phyloP scores from a whole-genome alignment of 2,113 vertebrate species.

The Vombatus ursinus region DNA sequence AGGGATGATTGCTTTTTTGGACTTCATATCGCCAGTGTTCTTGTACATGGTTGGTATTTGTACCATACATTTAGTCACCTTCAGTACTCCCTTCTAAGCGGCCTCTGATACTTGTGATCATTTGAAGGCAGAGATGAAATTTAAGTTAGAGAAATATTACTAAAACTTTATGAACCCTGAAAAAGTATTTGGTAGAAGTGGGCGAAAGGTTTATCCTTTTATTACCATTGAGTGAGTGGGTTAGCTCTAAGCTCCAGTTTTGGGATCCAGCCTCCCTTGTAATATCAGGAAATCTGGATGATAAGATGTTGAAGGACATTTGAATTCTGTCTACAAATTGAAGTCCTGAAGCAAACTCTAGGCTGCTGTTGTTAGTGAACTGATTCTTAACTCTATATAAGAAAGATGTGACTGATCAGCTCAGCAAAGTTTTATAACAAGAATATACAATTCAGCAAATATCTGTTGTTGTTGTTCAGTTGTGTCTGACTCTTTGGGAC shows the following conservation, averaged over 20 bases:
- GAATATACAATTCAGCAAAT: neutral
- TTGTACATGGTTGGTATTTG: neutral
- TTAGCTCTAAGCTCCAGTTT: neutral
- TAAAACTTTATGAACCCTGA: neutral
- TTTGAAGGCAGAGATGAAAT: neutral
- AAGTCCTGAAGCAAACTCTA: neutral
- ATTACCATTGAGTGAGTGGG: neutral
- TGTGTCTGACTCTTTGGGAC: too few relatives aligned
- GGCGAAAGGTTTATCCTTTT: neutral
- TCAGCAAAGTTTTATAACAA: neutral
- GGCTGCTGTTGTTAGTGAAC: neutral
- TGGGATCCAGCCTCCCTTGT: too few relatives aligned
- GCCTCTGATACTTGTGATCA: neutral
- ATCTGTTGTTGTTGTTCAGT: neutral
- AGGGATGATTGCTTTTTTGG: neutral
- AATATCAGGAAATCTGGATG: neutral
- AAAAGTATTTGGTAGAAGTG: neutral
- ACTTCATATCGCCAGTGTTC: neutral
- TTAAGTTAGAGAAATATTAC: neutral
- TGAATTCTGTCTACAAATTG: neutral
- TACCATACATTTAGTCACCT: neutral
- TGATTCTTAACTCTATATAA: neutral
- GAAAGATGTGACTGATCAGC: neutral
- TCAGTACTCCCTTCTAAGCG: neutral
- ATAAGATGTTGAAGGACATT: neutral